Base-by-base conservation (phyloP, 2,797 vertebrate genomes). In the Capromys pilorides region DNA sequence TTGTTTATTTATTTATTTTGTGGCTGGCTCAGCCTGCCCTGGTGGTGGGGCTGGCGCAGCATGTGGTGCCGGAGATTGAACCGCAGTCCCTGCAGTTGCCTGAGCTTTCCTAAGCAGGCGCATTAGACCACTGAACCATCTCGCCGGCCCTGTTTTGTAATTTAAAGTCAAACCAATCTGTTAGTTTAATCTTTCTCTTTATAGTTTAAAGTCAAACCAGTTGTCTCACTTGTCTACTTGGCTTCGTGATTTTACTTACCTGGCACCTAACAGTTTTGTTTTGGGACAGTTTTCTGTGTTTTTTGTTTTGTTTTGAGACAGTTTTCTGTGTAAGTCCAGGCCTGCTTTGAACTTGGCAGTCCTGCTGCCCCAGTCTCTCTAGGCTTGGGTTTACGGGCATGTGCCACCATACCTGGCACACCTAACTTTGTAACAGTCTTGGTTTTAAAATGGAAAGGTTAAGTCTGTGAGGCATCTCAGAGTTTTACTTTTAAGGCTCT, bases 361-460 rank as follows among this genome's bases (percentile, higher is more conserved):
- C 45, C 73, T 77, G 14, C 31, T 78, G 49, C 49, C 28, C 16
- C 28, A 33, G 16, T 16, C 28, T 75, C 36, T 49, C 26, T 8
- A 78, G 75, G 49, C 28, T 45, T 78, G 45, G 28, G 28, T 21
- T 49, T 51, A 33, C 7, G 28, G 73, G 16, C 51, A 16, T 51
- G 75, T 78, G 75, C 75, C 28, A 78, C 75, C 45, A 78, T 5
- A 49, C 75, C 7, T 33, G 45, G 45, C 75, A 89, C 41, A 45
- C 26, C 10, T 73, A 87, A 87, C 36, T 94, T 91, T 78, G 83
- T 57, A 75, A 54, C 86, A 91, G 84, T 22, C 54, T 87, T 92
- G 19, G 33, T 91, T 86, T 88, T 92, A 90, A 62, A 94, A 66
- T 96, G 45, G 81, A 94, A 80, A 89, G 39, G n/a, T 59, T 86